Conservation (phyloP, 1,140 invertebrate species). For the Halictus rubicundus region DNA sequence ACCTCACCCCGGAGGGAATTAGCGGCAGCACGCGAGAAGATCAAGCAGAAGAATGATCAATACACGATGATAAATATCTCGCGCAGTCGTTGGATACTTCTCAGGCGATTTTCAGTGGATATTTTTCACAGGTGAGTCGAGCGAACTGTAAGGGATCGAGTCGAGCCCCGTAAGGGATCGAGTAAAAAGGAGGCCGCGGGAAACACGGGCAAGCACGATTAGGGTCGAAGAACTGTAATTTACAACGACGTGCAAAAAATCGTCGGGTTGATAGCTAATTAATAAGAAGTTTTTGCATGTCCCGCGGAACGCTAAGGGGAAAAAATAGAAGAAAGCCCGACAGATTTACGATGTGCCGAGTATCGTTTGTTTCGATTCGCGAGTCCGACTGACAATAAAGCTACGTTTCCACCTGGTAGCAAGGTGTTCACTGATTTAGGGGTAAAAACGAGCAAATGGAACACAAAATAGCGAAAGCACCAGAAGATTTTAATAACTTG, state of each 20-base stretch:
- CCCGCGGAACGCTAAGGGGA: too few species aligned
- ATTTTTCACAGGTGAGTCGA: neutral
- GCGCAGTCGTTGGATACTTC: neutral
- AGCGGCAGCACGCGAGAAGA: neutral
- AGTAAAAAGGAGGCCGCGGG: neutral
- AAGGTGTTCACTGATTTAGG: too few species aligned
- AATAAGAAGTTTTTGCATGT: constrained; percentile 4
- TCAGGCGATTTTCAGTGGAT: neutral
- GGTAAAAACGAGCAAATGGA: too few species aligned
- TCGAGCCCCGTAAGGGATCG: neutral
- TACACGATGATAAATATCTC: neutral
- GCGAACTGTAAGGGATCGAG: neutral
- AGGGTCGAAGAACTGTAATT: constrained; percentile 7
- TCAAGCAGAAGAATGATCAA: neutral
- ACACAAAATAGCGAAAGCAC: too few species aligned
- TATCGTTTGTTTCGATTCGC: constrained; percentile 1
- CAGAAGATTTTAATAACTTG: too few species aligned
- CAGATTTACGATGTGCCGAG: neutral
- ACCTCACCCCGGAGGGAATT: neutral
- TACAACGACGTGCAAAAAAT: neutral
- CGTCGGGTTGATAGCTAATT: constrained; percentile 10
- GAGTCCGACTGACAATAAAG: neutral
- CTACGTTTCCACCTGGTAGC: too few species aligned
- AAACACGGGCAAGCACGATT: neutral
- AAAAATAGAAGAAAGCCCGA: neutral